Base-by-base conservation (phyloP, 2,113 vertebrate species). In the Sinocyclocheilus maitianheensis region DNA sequence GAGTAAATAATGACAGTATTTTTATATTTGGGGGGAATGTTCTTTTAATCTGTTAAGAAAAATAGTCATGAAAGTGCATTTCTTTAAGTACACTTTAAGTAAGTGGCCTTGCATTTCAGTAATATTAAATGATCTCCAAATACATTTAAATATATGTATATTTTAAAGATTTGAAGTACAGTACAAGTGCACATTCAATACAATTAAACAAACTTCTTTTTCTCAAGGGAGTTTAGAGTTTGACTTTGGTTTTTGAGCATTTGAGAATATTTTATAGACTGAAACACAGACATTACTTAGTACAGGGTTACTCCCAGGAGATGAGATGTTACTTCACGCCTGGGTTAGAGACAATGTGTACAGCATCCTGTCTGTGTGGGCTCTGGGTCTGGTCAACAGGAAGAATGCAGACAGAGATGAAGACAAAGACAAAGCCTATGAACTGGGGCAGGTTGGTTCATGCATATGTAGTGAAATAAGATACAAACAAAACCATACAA, bases 261-360 rank as follows among this genome's bases (percentile, higher is more conserved):
- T 72, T 72, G 10, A 43, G 20, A 72, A 72, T 72, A 72, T 43
- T 72, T 43, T n/a, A 40, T 72, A 4, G 3, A 43, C 22, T 1
- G 37, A 72, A 71, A 37, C 2, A 37, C 7, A 40, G 18, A 11
- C 37, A 20, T 40, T 34, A 34, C 30, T 34, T 34, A 34, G 30
- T 34, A 98, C 97, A 0, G 98, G 97, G 2, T 92, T 99, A 65
- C 94, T 99, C 84, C 97, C 97, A 0, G 97, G 95, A 84, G 96
- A 96, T 75, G 78, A 81, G 0, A 97, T 98, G 12, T 95, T 98
- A 87, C 94, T 88, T 2, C 96, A 99, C 48, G 96, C 97, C 63
- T 99, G 97, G 98, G 97, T 99, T 22, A 92, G 98, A 67, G 98
- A 99, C 91, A 99, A 99, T 0, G 97, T 99, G 10, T 99, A 99